Evolutionary conservation across 2,888 invertebrate genomes (phyloP).

Genomic region (Xanthia icteritia): DNA sequence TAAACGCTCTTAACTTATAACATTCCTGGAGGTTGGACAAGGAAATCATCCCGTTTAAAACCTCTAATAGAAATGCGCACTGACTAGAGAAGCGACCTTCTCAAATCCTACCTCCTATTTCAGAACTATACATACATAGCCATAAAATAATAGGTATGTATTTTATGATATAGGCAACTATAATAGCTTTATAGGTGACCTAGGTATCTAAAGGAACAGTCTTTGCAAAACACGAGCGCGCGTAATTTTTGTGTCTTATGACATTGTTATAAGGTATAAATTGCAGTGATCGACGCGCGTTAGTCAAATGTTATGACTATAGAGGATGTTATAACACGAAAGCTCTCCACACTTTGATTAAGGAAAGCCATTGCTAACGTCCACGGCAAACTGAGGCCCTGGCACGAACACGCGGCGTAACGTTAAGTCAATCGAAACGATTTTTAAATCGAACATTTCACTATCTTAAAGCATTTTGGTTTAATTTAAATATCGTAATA

Average conservation of each 20-base stretch:
- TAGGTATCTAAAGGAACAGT: background rate
- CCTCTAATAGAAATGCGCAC: too few species aligned
- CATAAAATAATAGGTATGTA: too few species aligned
- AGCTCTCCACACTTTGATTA: slow-evolving; percentile 31
- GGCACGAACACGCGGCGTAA: background rate
- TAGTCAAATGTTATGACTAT: background rate
- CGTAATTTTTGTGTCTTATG: background rate
- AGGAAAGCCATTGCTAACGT: slow-evolving; percentile 23
- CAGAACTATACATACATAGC: too few species aligned
- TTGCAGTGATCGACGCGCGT: background rate
- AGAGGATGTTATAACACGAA: slow-evolving; percentile 19
- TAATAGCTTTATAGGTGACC: background rate
- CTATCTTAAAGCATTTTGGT: background rate
- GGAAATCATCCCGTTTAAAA: too few species aligned
- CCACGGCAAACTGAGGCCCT: slow-evolving; percentile 1
- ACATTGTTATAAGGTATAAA: background rate
- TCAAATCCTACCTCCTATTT: too few species aligned
- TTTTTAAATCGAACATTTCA: background rate
- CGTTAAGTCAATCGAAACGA: background rate
- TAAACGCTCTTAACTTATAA: too few species aligned
- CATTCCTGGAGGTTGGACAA: too few species aligned
- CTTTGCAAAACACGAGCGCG: too few species aligned
- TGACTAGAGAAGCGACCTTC: too few species aligned
- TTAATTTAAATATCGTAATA: too few species aligned
- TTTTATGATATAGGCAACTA: too few species aligned